These are phyloP conservation scores for Oncorhynchus clarkii DNA, from an alignment of 2,113 vertebrate genomes.

Conservation along the genomic window DNA sequence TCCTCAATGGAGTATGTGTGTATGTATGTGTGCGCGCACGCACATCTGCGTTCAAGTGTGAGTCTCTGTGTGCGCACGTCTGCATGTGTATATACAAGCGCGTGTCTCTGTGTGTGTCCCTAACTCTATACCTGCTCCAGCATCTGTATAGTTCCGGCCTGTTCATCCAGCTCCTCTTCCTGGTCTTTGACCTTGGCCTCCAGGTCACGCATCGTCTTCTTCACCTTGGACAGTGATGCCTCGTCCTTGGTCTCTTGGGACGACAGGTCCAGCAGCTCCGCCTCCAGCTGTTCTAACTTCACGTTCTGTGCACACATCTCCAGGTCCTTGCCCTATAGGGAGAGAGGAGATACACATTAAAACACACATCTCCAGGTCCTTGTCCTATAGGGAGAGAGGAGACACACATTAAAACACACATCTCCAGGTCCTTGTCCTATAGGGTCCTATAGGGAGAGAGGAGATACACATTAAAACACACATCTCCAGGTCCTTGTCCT, in stretches of 20 bases:
- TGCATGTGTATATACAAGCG: not conserved
- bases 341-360: not conserved
- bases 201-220: conserved; percentile 90
- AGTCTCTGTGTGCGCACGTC: not conserved
- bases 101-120: not conserved
- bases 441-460: no score
- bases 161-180: conserved; percentile 96
- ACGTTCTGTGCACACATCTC: conserved; percentile 83
- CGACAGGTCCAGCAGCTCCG: conserved; percentile 91
- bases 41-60: not conserved
- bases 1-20: not conserved
- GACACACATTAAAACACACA: no score
- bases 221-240: conserved; percentile 90
- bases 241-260: conserved; percentile 96
- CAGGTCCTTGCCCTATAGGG: conserved; percentile 86
- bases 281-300: conserved; percentile 87
- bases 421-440: no score
- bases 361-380: not conserved
- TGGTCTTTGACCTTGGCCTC: conserved; percentile 96
- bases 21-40: not conserved
- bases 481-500: no score
- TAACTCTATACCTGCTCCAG: conserved; percentile 85
- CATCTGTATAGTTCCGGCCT: conserved; percentile 96
- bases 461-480: no score
- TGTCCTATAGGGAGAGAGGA: no score